phyloP scores from a whole-genome alignment of 92 coral and sea anemone species.

The Epizoanthus stellaris region DNA sequence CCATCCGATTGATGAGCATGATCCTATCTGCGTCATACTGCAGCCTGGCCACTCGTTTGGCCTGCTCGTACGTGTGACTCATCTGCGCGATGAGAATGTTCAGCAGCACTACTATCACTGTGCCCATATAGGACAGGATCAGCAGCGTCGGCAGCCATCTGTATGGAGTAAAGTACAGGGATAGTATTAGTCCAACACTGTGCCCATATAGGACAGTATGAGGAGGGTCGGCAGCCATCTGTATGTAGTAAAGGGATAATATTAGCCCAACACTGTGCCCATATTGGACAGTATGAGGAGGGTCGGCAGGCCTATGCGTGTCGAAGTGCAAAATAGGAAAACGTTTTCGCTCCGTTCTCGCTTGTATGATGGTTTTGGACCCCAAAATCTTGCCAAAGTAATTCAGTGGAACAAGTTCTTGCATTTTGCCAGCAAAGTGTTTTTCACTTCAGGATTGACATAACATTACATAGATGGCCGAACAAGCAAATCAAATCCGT shows the following conservation, averaged over 20 bases:
- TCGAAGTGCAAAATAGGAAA: no score
- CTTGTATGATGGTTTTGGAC: no score
- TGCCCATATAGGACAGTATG: slow-evolving; percentile 81
- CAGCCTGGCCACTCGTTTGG: slow-evolving; percentile 74
- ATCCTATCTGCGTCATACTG: slow-evolving; percentile 87
- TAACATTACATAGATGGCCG: no score
- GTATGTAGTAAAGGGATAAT: not conserved
- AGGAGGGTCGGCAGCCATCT: slow-evolving; percentile 77
- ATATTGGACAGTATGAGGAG: slow-evolving; percentile 69
- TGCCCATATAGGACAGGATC: slow-evolving; percentile 83
- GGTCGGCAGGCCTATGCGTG: no score
- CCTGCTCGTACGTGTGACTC: slow-evolving; percentile 81
- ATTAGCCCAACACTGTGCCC: slow-evolving; percentile 63
- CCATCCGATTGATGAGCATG: slow-evolving; percentile 78
- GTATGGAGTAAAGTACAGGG: not conserved
- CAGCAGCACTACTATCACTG: slow-evolving; percentile 75
- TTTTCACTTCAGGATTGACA: no score
- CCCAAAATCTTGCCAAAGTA: no score
- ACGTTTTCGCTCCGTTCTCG: no score
- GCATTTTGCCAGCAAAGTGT: no score
- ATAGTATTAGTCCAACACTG: slow-evolving; percentile 24
- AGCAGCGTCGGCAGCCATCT: slow-evolving; percentile 78
- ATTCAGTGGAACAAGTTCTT: no score
- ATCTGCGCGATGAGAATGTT: slow-evolving; percentile 89
- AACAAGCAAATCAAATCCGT: no score